Percentiles rank a stretch among this genome's conserved stretches.
phyloP scores from a whole-genome alignment of 2,888 invertebrate species.

The Empis livida region DNA sequence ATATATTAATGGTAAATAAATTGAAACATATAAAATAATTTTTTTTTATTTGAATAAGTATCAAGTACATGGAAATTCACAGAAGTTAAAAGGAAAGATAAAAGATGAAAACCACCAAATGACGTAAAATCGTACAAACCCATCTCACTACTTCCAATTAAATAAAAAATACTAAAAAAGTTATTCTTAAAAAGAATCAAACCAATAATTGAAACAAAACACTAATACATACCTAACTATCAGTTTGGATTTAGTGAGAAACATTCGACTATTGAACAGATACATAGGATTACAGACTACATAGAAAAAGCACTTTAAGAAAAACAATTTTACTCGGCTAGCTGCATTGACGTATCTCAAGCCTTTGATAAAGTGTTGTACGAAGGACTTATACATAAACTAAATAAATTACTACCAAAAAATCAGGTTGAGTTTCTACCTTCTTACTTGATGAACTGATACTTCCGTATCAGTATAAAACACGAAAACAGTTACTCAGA shows the following conservation, averaged over 20 bases:
- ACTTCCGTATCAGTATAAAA: constrained; percentile 1
- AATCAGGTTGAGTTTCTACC: neutral
- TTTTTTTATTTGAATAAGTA: no score
- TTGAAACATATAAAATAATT: no score
- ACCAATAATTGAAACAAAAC: neutral
- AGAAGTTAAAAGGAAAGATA: constrained; percentile 17
- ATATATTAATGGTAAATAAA: no score
- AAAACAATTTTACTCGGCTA: constrained; percentile 4
- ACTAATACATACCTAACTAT: neutral
- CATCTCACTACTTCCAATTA: constrained; percentile 15
- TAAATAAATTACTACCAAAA: neutral
- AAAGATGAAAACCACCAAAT: constrained; percentile 15
- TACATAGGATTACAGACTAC: constrained; percentile 1
- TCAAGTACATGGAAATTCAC: constrained; percentile 12
- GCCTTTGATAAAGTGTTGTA: constrained; percentile 7
- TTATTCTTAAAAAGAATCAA: constrained; percentile 12
- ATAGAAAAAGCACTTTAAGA: constrained; percentile 7
- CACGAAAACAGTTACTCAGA: neutral
- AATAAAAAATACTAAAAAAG: constrained; percentile 18
- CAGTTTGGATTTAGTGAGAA: no score
- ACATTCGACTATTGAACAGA: constrained; percentile 6
- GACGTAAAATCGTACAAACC: constrained; percentile 15
- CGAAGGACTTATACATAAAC: constrained; percentile 4
- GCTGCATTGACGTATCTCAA: constrained; percentile 8
- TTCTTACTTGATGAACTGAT: neutral